Conservation (phyloP, 2,797 vertebrate genomes). For the Gadopsis bispinosus region DNA sequence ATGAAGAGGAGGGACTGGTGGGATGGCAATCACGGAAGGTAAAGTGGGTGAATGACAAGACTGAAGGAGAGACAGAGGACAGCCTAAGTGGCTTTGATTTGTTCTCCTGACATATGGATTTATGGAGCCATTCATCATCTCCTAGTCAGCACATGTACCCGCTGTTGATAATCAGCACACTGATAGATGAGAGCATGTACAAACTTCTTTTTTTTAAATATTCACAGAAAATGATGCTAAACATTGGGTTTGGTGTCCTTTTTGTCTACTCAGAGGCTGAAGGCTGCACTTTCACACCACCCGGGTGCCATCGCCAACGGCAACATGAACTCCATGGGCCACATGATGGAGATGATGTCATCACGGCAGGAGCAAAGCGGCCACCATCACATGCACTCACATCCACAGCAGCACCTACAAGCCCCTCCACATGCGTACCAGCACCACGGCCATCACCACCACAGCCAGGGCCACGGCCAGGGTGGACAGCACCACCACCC, state of each 20-base stretch:
- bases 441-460: constrained; percentile 89
- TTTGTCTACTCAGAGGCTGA: constrained; percentile 90
- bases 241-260: constrained; percentile 24
- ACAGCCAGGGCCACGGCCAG: constrained; percentile 89
- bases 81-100: constrained; percentile 79
- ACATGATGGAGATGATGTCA: constrained; percentile 99
- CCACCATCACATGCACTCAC: constrained; percentile 95
- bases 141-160: constrained; percentile 38
- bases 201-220: constrained; percentile 6
- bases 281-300: constrained; percentile 96
- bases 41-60: constrained; percentile 71
- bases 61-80: constrained; percentile 80
- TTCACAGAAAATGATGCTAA: constrained; percentile 20
- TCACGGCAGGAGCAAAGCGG: constrained; percentile 91
- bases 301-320: constrained; percentile 94
- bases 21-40: constrained; percentile 57
- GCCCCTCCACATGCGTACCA: constrained; percentile 92
- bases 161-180: constrained; percentile 55
- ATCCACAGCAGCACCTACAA: constrained; percentile 93
- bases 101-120: constrained; percentile 73
- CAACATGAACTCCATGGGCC: constrained; percentile 98
- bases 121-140: constrained; percentile 74
- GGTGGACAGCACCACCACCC: constrained; percentile 89
- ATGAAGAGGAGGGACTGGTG: constrained; percentile 66
- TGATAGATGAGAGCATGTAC: constrained; percentile 28